These are phyloP conservation scores for Menura novaehollandiae DNA, from an alignment of 2,113 vertebrate genomes.

Conservation along the genomic window DNA sequence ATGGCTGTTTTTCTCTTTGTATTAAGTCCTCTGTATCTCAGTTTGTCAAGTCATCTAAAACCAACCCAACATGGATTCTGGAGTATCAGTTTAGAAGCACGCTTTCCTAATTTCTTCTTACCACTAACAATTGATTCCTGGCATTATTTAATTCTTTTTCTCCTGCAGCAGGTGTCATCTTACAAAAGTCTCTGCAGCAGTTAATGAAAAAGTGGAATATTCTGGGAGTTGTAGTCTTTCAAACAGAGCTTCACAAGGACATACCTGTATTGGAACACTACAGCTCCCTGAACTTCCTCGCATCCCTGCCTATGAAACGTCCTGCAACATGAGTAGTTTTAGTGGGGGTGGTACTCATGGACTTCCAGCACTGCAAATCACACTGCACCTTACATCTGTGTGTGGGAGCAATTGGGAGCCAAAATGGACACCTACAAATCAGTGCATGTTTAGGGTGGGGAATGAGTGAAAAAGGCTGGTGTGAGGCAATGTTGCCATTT, in stretches of 20 bases:
- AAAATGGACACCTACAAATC: background rate
- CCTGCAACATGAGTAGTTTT: background rate
- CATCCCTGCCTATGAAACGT: constrained; percentile 34
- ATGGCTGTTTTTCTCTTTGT: background rate
- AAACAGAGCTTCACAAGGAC: constrained; percentile 68
- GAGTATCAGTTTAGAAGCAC: background rate
- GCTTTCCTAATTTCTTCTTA: background rate
- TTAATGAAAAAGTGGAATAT: constrained; percentile 56
- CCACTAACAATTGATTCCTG: background rate
- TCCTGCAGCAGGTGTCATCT: constrained; percentile 45
- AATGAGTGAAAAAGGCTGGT: background rate
- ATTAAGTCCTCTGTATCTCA: background rate
- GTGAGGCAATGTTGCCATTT: background rate
- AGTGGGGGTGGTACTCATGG: background rate
- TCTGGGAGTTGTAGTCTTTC: constrained; percentile 71
- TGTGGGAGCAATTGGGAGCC: background rate
- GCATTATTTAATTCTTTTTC: background rate
- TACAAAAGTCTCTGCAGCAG: constrained; percentile 49
- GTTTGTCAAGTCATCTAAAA: background rate
- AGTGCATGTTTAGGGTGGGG: background rate
- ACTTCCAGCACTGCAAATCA: background rate
- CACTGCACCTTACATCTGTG: background rate
- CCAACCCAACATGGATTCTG: accelerated
- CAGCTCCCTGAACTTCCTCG: constrained; percentile 65
- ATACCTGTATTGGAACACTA: constrained; percentile 68